Base-by-base conservation (phyloP, 2,113 vertebrate genomes). In the Corapipo altera region DNA sequence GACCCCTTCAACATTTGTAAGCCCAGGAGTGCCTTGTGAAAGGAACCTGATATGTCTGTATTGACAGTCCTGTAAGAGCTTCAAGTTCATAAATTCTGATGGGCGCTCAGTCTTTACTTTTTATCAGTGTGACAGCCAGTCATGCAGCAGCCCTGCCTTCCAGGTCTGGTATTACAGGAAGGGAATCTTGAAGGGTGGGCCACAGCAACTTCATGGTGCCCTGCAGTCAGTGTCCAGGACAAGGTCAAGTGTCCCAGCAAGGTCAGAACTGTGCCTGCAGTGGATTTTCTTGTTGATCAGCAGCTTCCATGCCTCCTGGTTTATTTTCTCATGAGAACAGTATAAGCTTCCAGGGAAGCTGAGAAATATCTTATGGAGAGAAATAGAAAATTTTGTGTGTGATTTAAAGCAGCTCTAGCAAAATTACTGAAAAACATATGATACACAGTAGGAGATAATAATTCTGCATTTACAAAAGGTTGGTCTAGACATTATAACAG, bases 131-230 rank as follows among this genome's bases (percentile, higher is more conserved):
- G 30, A 46, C 14, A 54, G 26, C 1, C 33, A 48, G 15, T 12
- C n/a, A 19, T 11, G 20, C 11, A 70, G 41, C 35, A 69, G 17
- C 11, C 37, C 33, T 83, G 15, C 15, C 15, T 55, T 8, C 18
- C 33, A 37, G 37, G 3, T 27, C 20, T 46, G 32, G 10, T 39
- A 65, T n/a, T 55, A 27, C 17, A 35, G 32, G 14, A 62, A 44
- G 8, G 11, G 33, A 61, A 20, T 55, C 12, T 21, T 0, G 0
- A 44, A 52, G 33, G 24, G 6, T 64, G 58, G 12, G 16, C 2
- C 13, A 33, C 24, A 71, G 49, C 3, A 77, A 21, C 6, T 20
- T 21, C 28, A n/a, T 3, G 22, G 6, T 1, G 1, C 32, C 59
- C 46, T 41, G 12, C 23, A 69, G 14, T 15, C 57, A 55, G 23